phyloP scores from a whole-genome alignment of 2,797 vertebrate species.

The Ctenopoma kingsleyae region DNA sequence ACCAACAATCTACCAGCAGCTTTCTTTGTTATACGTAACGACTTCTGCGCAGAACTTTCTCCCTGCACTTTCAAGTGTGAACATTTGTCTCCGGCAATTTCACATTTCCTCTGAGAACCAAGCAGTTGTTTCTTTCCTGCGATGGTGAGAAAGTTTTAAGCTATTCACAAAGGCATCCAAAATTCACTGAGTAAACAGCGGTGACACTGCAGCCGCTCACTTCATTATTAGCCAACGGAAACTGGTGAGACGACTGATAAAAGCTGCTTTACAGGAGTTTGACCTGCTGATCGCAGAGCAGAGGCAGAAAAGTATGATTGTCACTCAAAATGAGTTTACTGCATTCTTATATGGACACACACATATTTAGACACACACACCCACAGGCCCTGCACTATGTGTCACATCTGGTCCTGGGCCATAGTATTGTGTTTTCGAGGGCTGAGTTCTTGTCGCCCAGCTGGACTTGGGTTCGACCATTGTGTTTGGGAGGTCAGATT shows the following conservation, averaged over 20 bases:
- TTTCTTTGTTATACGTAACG: slow-evolving; percentile 12
- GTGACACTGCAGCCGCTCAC: slow-evolving; percentile 16
- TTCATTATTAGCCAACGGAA: slow-evolving; percentile 31
- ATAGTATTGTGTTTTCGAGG: slow-evolving; percentile 71
- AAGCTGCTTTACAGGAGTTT: slow-evolving; percentile 15
- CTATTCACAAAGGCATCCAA: slow-evolving; percentile 54
- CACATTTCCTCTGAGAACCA: slow-evolving; percentile 70
- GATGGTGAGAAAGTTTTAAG: slow-evolving; percentile 67
- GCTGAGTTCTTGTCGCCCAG: slow-evolving; percentile 55
- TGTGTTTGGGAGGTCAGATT: slow-evolving; percentile 77
- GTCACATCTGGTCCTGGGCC: slow-evolving; percentile 61
- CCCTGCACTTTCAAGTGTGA: slow-evolving; percentile 37
- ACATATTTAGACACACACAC: slow-evolving; percentile 19
- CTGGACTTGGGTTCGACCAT: slow-evolving; percentile 64
- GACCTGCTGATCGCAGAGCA: slow-evolving; percentile 17
- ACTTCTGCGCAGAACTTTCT: slow-evolving; percentile 1
- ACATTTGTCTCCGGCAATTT: slow-evolving; percentile 26
- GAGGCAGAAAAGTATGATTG: neutral
- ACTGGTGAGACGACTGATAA: slow-evolving; percentile 40
- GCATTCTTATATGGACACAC: neutral
- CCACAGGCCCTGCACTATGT: slow-evolving; percentile 22
- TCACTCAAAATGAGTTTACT: slow-evolving; percentile 1
- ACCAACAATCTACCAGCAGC: neutral
- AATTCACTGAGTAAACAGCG: slow-evolving; percentile 19
- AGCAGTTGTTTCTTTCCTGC: slow-evolving; percentile 60